These are phyloP conservation scores for Cephalopholis sonnerati DNA, from an alignment of 2,113 vertebrate genomes.

Conservation along the genomic window DNA sequence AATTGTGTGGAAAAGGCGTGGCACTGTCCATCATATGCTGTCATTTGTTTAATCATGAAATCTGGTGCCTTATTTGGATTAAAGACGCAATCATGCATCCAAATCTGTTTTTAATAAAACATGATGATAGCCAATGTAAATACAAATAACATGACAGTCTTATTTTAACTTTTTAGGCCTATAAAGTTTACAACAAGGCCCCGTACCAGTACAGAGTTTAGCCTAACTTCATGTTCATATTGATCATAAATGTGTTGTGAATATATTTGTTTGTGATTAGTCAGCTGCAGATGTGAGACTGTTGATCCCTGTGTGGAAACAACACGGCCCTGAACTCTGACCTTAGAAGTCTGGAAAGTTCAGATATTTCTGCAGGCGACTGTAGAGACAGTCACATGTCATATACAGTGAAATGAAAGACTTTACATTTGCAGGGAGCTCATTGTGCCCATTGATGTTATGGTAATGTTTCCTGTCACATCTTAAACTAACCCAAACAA, in stretches of 20 bases:
- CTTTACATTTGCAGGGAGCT: too few relatives aligned
- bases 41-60: background rate
- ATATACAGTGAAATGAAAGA: too few relatives aligned
- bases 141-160: background rate
- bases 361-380: background rate
- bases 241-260: too few relatives aligned
- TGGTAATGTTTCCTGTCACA: too few relatives aligned
- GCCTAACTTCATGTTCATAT: background rate
- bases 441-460: too few relatives aligned
- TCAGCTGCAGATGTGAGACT: background rate
- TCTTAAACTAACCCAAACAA: too few relatives aligned
- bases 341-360: background rate
- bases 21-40: background rate
- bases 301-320: background rate
- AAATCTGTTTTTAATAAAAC: background rate
- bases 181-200: too few relatives aligned
- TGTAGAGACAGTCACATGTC: background rate
- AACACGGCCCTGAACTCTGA: slow-evolving; percentile 12
- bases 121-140: too few relatives aligned
- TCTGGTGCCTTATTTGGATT: background rate
- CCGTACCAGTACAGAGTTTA: background rate
- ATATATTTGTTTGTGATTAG: background rate
- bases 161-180: background rate
- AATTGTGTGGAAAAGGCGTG: background rate
- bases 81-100: background rate